phyloP scores from a whole-genome alignment of 2,113 vertebrate species.

The Syrrhaptes paradoxus region DNA sequence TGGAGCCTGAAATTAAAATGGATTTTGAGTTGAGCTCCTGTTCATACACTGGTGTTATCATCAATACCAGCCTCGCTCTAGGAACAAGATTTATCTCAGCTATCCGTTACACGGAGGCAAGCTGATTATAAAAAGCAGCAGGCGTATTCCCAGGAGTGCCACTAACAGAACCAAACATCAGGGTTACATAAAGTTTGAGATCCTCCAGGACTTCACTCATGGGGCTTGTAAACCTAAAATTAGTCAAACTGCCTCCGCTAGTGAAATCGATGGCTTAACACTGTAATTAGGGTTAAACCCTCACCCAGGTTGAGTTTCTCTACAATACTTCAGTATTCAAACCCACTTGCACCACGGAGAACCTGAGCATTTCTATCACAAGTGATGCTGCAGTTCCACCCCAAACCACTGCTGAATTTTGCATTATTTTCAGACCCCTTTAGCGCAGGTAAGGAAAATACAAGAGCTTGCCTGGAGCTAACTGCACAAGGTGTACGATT shows the following conservation, averaged over 20 bases:
- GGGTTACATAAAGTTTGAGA: neutral
- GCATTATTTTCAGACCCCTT: neutral
- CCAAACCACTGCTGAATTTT: neutral
- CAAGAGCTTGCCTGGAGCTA: neutral
- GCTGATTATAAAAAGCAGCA: neutral
- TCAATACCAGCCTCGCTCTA: neutral
- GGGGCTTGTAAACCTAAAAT: neutral
- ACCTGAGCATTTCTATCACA: rapidly evolving
- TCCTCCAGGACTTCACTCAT: neutral
- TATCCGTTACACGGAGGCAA: neutral
- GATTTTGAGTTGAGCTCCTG: constrained; percentile 47
- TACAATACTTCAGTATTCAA: neutral
- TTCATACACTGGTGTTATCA: neutral
- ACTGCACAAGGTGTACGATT: neutral
- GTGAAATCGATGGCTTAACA: rapidly evolving
- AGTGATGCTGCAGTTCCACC: neutral
- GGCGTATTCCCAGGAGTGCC: neutral
- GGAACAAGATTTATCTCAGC: constrained; percentile 15
- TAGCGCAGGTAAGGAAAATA: neutral
- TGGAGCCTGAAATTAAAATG: constrained; percentile 61
- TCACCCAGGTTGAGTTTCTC: rapidly evolving
- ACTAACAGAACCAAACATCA: neutral
- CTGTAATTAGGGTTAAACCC: neutral
- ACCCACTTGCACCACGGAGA: neutral
- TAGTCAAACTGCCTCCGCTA: neutral